Evolutionary conservation across 2,888 invertebrate species (phyloP).

Genomic region (Falcaria lacertinaria): DNA sequence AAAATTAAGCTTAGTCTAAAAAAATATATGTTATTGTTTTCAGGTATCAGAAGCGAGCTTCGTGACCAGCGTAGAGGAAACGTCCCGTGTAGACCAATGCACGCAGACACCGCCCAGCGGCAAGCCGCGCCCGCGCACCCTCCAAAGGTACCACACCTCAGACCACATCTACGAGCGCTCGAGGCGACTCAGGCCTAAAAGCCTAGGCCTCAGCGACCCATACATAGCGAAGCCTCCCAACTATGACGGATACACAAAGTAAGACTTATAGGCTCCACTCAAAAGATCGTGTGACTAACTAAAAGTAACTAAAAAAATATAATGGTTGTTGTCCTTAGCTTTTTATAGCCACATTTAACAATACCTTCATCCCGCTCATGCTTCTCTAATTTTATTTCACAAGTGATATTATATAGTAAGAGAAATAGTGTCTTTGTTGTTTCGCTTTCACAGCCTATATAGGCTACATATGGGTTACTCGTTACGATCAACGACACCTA

Average conservation of each 20-base stretch:
- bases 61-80: conserved; percentile 70
- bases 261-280: conserved; percentile 37
- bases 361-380: too few relatives aligned
- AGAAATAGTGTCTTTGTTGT: too few relatives aligned
- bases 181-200: conserved; percentile 40
- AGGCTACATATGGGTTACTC: too few relatives aligned
- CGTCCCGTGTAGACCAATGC: conserved; percentile 62
- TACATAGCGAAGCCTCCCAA: conserved; percentile 60
- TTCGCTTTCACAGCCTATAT: too few relatives aligned
- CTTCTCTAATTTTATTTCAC: too few relatives aligned
- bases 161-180: conserved; percentile 64
- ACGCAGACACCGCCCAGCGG: conserved; percentile 72
- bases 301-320: too few relatives aligned
- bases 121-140: conserved; percentile 64
- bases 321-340: conserved; percentile 4
- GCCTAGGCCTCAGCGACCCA: conserved; percentile 61
- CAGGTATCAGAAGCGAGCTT: conserved; percentile 55
- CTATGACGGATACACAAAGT: conserved; percentile 65
- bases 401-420: too few relatives aligned
- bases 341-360: too few relatives aligned
- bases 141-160: conserved; percentile 78
- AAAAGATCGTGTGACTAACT: conserved; percentile 31
- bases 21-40: not conserved
- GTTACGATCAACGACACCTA: too few relatives aligned
- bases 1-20: too few relatives aligned